Base-by-base conservation (phyloP, 2,888 invertebrate species). In the Drosophila paucipuncta region DNA sequence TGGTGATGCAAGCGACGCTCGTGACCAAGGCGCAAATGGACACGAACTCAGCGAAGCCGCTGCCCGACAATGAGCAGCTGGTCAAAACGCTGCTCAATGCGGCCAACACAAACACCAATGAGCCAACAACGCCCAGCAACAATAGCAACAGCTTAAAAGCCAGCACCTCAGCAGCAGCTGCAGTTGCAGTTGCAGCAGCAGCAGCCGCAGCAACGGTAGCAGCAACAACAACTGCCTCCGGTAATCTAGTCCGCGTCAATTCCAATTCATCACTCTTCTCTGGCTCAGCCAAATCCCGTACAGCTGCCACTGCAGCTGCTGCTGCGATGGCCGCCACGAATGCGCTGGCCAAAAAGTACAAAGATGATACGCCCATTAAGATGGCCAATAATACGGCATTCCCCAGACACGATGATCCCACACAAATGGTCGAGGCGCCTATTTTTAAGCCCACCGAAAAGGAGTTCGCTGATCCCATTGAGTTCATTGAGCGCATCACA, bases 391-490 rank as follows among this genome's bases (percentile, higher is more conserved):
- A 93, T 57, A 93, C 93, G 39, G 93, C 93, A 31, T 94, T 94
- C 80, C 94, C 94, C 2, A 92, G 93, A 25, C 92, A 92, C 59
- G 93, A 93, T 67, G 93, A 94, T 82, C 93, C 94, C 37, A 94
- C 95, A 0, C 94, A 95, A 81, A 93, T 96, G 78, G 95, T 96
- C 0, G 96, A 97, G 75, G 97, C 97, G 0, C 97, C 97, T 0
- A 95, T 96, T 0, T 98, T 97, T 92, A 94, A 96, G 89, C 98
- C 98, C 0, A 96, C 96, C 0, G 96, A 96, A 73, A 96, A 96
- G 82, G 97, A 98, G 90, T 98, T 98, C 91, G 94, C 96, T 92
- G 98, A 98, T 94, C 98, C 98, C 0, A 93, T 98, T 7, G 95
- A 96, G 72, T 98, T 97, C 87, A 97, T 98, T 68, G 96, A 97